Conservation (phyloP, 2,113 vertebrate species). For the Perca flavescens region DNA sequence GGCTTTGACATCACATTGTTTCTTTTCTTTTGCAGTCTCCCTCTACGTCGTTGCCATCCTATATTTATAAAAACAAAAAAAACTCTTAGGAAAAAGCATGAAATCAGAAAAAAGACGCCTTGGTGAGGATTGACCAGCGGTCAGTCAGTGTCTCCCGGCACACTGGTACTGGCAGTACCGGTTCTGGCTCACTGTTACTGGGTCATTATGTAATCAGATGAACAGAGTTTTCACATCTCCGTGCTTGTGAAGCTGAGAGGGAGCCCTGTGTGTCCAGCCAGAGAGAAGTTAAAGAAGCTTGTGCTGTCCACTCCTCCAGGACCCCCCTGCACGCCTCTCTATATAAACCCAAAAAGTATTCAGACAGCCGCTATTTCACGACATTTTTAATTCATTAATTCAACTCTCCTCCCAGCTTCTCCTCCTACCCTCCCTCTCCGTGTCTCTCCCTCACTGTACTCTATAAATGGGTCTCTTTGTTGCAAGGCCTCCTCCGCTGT, state of each 20-base stretch:
- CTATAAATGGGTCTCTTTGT: slow-evolving; percentile 84
- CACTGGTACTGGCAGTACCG: slow-evolving; percentile 77
- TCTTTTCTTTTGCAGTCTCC: slow-evolving; percentile 6
- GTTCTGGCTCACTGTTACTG: slow-evolving; percentile 72
- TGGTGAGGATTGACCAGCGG: slow-evolving; percentile 30
- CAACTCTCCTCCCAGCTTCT: slow-evolving; percentile 78
- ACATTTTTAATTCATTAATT: slow-evolving; percentile 86
- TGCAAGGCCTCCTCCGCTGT: slow-evolving; percentile 77
- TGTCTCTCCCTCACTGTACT: slow-evolving; percentile 69
- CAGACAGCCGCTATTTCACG: slow-evolving; percentile 64
- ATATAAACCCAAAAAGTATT: slow-evolving; percentile 71
- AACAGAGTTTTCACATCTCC: slow-evolving; percentile 55
- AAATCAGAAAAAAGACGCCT: slow-evolving; percentile 6
- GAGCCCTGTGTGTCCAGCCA: slow-evolving; percentile 45
- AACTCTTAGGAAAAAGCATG: not conserved
- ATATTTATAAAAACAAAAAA: not conserved
- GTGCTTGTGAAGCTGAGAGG: slow-evolving; percentile 51
- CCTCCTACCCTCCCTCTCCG: slow-evolving; percentile 70
- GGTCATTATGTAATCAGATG: slow-evolving; percentile 79
- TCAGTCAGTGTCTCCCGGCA: slow-evolving; percentile 51
- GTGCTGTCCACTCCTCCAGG: slow-evolving; percentile 63
- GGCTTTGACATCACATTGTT: slow-evolving; percentile 45
- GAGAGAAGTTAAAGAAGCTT: slow-evolving; percentile 59
- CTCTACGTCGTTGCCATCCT: slow-evolving; percentile 30
- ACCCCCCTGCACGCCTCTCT: slow-evolving; percentile 60